Percentiles rank a stretch among this genome's conserved stretches.
Conservation (phyloP, 2,113 vertebrate species). For the Heterochromis multidens region DNA sequence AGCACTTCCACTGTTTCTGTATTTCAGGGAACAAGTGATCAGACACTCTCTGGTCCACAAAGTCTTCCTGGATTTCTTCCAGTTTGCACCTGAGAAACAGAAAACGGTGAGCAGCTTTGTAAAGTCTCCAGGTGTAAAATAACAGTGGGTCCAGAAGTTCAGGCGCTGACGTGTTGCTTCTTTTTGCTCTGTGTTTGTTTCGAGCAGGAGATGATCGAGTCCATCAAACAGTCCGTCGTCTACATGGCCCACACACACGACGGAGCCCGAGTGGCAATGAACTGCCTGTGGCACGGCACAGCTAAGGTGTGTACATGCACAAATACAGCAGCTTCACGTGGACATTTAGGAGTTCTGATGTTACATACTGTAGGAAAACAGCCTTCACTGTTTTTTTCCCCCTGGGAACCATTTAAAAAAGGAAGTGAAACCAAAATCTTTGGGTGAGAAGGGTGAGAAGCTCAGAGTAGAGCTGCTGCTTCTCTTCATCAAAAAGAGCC, state of each 20-base stretch:
- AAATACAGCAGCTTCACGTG: background rate
- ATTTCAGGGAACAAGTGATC: conserved; percentile 90
- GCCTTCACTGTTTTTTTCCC: background rate
- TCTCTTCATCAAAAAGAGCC: background rate
- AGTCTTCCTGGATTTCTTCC: conserved; percentile 94
- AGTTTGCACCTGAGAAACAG: conserved; percentile 78
- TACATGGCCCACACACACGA: conserved; percentile 95
- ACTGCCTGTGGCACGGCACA: conserved; percentile 93
- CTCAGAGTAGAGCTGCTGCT: background rate
- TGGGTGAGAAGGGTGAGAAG: background rate
- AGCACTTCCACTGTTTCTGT: background rate
- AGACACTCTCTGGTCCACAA: conserved; percentile 97
- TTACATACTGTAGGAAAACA: background rate
- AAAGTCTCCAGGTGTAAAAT: background rate
- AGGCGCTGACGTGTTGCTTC: background rate
- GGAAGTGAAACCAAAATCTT: background rate
- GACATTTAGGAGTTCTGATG: background rate
- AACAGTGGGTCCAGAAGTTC: background rate
- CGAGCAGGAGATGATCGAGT: conserved; percentile 92
- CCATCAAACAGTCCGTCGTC: conserved; percentile 88
- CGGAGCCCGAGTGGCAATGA: conserved; percentile 92
- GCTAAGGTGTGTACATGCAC: conserved; percentile 79
- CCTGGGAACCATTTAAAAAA: background rate
- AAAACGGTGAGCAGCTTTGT: conserved; percentile 81
- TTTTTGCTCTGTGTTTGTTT: background rate